Conservation (phyloP, 2,888 invertebrate species). For the Andrena fulva region DNA sequence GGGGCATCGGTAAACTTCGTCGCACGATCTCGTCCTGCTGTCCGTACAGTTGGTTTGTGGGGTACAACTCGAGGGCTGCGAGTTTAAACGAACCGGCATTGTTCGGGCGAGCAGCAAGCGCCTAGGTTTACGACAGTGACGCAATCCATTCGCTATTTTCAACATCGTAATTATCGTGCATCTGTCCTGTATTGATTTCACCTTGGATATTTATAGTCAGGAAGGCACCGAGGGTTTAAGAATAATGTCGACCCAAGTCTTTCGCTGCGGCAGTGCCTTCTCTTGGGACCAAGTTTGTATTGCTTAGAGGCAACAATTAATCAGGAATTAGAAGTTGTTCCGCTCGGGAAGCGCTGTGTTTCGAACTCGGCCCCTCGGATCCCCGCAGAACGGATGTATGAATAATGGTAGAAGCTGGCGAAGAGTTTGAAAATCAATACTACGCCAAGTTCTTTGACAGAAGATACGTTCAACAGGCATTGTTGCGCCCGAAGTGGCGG, state of each 20-base stretch:
- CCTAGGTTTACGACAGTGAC: too few species aligned
- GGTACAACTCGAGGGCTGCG: not conserved
- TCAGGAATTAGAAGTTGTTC: constrained; percentile 9
- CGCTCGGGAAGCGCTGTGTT: not conserved
- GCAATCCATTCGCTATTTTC: too few species aligned
- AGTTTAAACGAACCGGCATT: too few species aligned
- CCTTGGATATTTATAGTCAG: too few species aligned
- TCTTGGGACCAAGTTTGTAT: too few species aligned
- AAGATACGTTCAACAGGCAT: constrained; percentile 35
- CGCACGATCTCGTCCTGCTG: constrained; percentile 1
- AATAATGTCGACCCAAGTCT: too few species aligned
- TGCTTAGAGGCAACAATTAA: constrained; percentile 14
- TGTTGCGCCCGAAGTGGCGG: constrained; percentile 32
- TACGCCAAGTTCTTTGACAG: constrained; percentile 34
- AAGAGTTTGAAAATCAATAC: constrained; percentile 51
- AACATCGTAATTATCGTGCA: too few species aligned
- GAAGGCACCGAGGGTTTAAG: too few species aligned
- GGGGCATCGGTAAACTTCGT: not conserved
- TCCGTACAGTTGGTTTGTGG: not conserved
- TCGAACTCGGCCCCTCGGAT: constrained; percentile 23
- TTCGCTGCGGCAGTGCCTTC: too few species aligned
- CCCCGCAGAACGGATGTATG: constrained; percentile 30
- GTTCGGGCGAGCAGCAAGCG: too few species aligned
- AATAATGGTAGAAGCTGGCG: constrained; percentile 49
- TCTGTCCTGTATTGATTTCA: too few species aligned